A percentile compares a stretch with the other conserved stretches of the same genome.
Evolutionary conservation across 64 coral and sea anemone species (phyloP).

Genomic region (Acropora yongei): DNA sequence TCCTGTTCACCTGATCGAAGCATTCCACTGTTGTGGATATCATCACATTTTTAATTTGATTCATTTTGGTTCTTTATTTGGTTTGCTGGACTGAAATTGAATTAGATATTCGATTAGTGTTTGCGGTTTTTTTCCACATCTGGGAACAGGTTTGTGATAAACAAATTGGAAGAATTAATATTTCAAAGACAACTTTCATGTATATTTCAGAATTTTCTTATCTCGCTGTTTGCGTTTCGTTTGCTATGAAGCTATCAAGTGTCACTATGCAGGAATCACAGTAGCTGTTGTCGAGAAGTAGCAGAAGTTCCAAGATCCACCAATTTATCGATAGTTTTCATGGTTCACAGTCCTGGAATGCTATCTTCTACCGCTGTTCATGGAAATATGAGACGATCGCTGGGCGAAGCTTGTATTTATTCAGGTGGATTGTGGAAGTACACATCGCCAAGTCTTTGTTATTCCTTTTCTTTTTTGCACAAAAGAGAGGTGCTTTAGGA

Average conservation of each 20-base stretch:
- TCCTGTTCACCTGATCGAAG: too few species aligned
- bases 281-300: too few species aligned
- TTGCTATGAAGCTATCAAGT: neutral
- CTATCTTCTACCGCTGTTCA: neutral
- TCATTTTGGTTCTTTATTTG: neutral
- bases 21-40: neutral
- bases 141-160: neutral
- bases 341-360: neutral
- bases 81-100: neutral
- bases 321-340: neutral
- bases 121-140: neutral
- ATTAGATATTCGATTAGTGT: neutral
- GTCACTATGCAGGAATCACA: neutral
- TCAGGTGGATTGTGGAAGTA: neutral
- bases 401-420: neutral
- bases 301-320: neutral
- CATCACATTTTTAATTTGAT: constrained; percentile 9
- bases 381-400: neutral
- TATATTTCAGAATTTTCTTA: neutral
- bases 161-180: neutral
- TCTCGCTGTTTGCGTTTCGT: neutral
- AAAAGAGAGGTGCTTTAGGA: neutral
- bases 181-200: neutral
- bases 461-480: neutral
- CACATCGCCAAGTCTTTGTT: neutral